Conservation (phyloP, 2,888 invertebrate genomes). For the Diabrotica balteata region DNA sequence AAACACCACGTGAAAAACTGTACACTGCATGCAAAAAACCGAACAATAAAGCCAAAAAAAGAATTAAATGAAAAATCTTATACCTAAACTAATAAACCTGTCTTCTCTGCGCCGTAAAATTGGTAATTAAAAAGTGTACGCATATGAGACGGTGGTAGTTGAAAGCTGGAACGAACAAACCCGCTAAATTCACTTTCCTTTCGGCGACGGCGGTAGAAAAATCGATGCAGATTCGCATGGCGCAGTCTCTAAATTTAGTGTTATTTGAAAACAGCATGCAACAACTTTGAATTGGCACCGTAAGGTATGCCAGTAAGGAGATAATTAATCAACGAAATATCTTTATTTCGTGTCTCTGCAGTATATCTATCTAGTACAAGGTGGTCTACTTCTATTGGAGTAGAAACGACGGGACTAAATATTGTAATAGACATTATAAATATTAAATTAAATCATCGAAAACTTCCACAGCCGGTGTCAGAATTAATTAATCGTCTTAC, state of each 20-base stretch:
- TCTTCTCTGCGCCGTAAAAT: constrained; percentile 14
- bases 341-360: constrained; percentile 15
- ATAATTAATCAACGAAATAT: constrained; percentile 19
- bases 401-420: too few relatives aligned
- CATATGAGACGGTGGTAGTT: constrained; percentile 12
- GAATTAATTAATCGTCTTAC: too few relatives aligned
- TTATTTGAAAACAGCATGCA: constrained; percentile 16
- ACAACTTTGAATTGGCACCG: constrained; percentile 9
- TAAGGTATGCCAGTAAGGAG: not conserved
- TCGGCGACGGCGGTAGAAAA: constrained; percentile 24
- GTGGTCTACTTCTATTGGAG: not conserved
- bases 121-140: constrained; percentile 16
- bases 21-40: too few relatives aligned
- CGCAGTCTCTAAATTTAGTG: constrained; percentile 30
- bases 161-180: constrained; percentile 17
- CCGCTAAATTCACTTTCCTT: constrained; percentile 26
- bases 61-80: not conserved
- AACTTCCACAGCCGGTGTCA: too few relatives aligned
- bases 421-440: too few relatives aligned
- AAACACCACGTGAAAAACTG: not conserved
- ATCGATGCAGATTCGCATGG: constrained; percentile 32
- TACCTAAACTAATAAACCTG: constrained; percentile 19
- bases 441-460: too few relatives aligned
- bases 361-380: constrained; percentile 1
- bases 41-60: not conserved